These are phyloP conservation scores for Bursaphelenchus mucronatus DNA, from an alignment of 1,140 invertebrate species.

Conservation along the genomic window DNA sequence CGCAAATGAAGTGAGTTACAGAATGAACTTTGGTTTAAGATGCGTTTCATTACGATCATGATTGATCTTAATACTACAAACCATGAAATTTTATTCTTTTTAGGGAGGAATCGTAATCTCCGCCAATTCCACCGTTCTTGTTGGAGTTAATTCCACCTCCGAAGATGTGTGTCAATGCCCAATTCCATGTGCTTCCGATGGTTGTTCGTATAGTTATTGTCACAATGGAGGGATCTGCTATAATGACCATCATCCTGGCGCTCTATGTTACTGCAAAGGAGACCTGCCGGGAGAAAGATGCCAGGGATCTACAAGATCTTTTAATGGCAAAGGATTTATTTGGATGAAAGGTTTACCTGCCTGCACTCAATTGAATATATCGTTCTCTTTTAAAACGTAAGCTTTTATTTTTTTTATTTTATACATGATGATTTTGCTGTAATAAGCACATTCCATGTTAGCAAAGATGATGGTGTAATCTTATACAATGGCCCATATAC, in stretches of 20 bases:
- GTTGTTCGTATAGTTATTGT: constrained; percentile 9
- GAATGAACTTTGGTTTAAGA: no score
- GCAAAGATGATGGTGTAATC: constrained; percentile 39
- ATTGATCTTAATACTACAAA: not conserved
- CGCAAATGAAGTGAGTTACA: constrained; percentile 47
- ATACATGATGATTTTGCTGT: constrained; percentile 3
- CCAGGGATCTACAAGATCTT: constrained; percentile 57
- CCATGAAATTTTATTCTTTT: not conserved
- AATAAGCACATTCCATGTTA: constrained; percentile 8
- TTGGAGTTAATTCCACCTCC: constrained; percentile 55
- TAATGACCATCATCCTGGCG: constrained; percentile 50
- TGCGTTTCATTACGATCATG: no score
- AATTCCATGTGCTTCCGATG: not conserved
- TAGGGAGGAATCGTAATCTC: constrained; percentile 52
- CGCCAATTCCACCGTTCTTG: constrained; percentile 54
- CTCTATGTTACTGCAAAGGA: constrained; percentile 38
- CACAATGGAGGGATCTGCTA: constrained; percentile 59
- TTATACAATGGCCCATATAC: constrained; percentile 46
- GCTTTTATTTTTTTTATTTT: constrained; percentile 25
- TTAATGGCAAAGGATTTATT: constrained; percentile 51
- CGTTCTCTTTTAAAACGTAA: constrained; percentile 44
- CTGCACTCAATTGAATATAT: constrained; percentile 59
- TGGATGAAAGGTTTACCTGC: constrained; percentile 61
- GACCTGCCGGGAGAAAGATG: constrained; percentile 50
- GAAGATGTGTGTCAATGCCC: constrained; percentile 55